Conservation (phyloP, 1,140 invertebrate species). For the Drosophila kepulauana region DNA sequence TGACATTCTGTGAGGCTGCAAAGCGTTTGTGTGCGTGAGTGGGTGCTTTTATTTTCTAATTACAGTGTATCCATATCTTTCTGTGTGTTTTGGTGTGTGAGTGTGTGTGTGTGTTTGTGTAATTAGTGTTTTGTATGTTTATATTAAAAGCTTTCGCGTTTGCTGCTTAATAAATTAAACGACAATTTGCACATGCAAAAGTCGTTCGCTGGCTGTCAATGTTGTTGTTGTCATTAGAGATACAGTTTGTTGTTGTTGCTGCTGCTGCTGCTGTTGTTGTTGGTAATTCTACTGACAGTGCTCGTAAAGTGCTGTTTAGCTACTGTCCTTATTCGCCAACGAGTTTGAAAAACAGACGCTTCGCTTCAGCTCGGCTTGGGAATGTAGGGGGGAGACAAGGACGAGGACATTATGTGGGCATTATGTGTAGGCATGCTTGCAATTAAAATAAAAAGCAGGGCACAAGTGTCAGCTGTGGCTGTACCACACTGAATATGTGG, state of each 20-base stretch:
- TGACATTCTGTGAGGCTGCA: constrained; percentile 40
- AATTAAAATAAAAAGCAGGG: constrained; percentile 76
- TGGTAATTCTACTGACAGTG: constrained; percentile 21
- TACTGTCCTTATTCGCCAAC: constrained; percentile 43
- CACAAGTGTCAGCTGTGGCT: constrained; percentile 52
- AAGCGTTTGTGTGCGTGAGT: constrained; percentile 19
- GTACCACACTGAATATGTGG: constrained; percentile 13
- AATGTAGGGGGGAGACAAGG: background rate
- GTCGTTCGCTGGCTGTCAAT: constrained; percentile 37
- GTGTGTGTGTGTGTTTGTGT: constrained; percentile 56
- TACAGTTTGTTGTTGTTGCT: constrained; percentile 16
- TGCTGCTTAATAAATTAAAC: constrained; percentile 82
- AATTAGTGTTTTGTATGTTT: constrained; percentile 77
- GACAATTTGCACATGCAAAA: constrained; percentile 78
- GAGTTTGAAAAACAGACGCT: constrained; percentile 41
- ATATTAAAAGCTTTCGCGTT: constrained; percentile 72
- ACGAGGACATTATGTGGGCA: constrained; percentile 63
- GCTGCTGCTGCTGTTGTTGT: constrained; percentile 24
- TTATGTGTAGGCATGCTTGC: constrained; percentile 66
- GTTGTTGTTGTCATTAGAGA: constrained; percentile 51
- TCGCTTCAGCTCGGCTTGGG: constrained; percentile 2
- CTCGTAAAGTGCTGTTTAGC: constrained; percentile 58
- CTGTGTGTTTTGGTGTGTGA: constrained; percentile 18
- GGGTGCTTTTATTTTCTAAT: constrained; percentile 75
- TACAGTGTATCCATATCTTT: constrained; percentile 41